These are phyloP conservation scores for Origma solitaria DNA, from an alignment of 2,113 vertebrate genomes.

Conservation along the genomic window DNA sequence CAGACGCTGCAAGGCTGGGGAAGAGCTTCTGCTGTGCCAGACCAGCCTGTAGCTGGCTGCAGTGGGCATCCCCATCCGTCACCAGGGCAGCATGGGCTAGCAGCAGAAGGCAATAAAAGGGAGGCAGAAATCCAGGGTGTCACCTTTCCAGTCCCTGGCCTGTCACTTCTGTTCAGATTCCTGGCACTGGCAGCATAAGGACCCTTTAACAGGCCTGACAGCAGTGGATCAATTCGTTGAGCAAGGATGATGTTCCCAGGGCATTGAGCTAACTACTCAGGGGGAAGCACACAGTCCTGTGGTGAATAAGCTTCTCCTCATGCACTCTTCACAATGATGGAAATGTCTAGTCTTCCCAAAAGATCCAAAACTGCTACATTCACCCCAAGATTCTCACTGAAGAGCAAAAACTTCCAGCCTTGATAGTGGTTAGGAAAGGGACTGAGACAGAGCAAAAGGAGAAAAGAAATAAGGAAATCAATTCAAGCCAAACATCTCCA, in stretches of 20 bases:
- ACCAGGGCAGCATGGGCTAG: not conserved
- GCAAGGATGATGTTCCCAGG: not conserved
- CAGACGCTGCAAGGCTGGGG: not conserved
- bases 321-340: not conserved
- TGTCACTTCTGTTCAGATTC: not conserved
- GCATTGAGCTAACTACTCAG: not conserved
- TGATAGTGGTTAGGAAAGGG: not conserved
- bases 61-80: not conserved
- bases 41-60: not conserved
- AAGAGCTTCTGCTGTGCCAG: not conserved
- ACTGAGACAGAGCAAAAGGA: not conserved
- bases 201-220: not conserved
- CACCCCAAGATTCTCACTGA: not conserved
- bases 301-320: not conserved
- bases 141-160: not conserved
- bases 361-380: not conserved
- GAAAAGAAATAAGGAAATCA: not conserved
- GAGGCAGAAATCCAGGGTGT: not conserved
- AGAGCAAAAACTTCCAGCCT: not conserved
- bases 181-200: not conserved
- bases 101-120: not conserved
- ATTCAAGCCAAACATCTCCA: not conserved
- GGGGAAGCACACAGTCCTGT: not conserved
- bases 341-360: not conserved
- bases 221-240: not conserved